Base-by-base conservation (phyloP, 2,797 vertebrate species). In the Numenius phaeopus region DNA sequence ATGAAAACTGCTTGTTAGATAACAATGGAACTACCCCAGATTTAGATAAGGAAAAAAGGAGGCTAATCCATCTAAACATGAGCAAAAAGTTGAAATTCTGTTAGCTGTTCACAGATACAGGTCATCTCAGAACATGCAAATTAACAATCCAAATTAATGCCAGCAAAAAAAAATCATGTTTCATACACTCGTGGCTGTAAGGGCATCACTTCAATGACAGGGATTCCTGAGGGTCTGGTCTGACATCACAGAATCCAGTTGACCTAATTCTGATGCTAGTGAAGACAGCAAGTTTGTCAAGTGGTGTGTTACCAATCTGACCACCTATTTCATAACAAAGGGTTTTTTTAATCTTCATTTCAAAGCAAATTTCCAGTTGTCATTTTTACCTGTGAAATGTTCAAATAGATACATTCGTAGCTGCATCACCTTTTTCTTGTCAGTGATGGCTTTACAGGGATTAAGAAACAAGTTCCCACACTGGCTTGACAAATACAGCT, bases 1-100 rank as follows among this genome's bases (percentile, higher is more conserved):
- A 96, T 66, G 85, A 95, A 98, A 98, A 97, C 59, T 72, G 65
- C 67, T 96, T 96, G 91, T 72, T 72, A 84, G 76, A 83, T 93
- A 91, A 47, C 78, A 83, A 46, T 59, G 70, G 86, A 97, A 94
- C 73, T 97, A 90, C 34, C 80, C 80, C 72, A 81, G 83, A 82
- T 91, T 88, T 42, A 17, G 66, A 89, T 7, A 75, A 47, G 26
- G 50, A 95, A 90, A 37, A 32, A 84, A 76, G 29, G n/a, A 94
- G 42, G 40, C 67, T 93, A 94, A 90, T 91, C 91, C 32, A 32
- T 50, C 87, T 89, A 93, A 94, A 92, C 57, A 86, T 29, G 52
- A 50, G 50, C 49, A 67, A 81, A 69, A 90, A 73, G 58, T 26
- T 18, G 24, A 78, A 91, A 83, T 62, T 88, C 32, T 47, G 24